A percentile compares a stretch with the other conserved stretches of the same genome.
These are phyloP conservation scores for Crotalus horridus DNA, from an alignment of 2,113 vertebrate species.

Conservation along the genomic window DNA sequence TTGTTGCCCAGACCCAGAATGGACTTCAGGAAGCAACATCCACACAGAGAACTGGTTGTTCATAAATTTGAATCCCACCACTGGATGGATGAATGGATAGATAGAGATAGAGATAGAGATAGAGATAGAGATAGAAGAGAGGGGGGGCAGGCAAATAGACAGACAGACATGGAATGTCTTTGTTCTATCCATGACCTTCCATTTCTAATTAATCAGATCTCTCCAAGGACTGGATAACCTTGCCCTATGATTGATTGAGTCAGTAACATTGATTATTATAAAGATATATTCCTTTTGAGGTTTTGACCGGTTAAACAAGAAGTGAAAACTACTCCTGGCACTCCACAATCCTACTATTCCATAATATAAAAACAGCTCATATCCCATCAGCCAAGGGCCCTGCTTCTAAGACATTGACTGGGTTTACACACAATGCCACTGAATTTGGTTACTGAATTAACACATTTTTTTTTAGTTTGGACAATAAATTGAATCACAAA, in stretches of 20 bases:
- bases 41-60: too few relatives aligned
- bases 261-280: neutral
- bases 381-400: neutral
- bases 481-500: neutral
- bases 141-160: neutral
- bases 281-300: neutral
- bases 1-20: too few relatives aligned
- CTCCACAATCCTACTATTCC: conserved; percentile 11
- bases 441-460: neutral
- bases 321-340: neutral
- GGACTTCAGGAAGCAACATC: too few relatives aligned
- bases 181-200: neutral
- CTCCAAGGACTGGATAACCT: neutral
- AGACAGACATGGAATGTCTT: neutral
- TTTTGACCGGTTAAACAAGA: neutral
- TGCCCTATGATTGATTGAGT: neutral
- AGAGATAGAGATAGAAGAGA: neutral
- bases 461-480: neutral
- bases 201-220: neutral
- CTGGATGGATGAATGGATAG: neutral
- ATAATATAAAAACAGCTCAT: conserved; percentile 23
- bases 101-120: too few relatives aligned
- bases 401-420: neutral
- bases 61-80: too few relatives aligned
- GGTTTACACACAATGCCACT: neutral